Evolutionary conservation across 1,140 invertebrate species (phyloP), one percentile per base, ranked within the genome.

Genomic region (Brachionus rubens): DNA sequence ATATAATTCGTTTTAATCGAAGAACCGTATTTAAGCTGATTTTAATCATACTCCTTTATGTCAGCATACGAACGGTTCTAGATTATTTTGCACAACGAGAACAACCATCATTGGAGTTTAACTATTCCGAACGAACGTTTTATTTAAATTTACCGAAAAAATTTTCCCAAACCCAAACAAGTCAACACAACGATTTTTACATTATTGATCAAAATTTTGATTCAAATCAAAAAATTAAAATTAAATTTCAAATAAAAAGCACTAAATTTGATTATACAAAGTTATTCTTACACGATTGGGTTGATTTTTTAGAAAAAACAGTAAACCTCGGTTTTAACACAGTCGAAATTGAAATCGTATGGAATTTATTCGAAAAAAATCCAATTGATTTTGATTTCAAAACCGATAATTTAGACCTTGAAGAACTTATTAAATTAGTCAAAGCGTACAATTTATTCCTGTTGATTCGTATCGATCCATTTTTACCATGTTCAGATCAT

Each of bases 201-300:
- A 3, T 43, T 9, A 2, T 43, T 24, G 59, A 46, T 14, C 33
- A 46, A 46, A 46, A 65, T 12, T 14, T 1, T 5, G 59, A 19
- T 12, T 24, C 1, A 10, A 12, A 65, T 24, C 16, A 24, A 10
- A 65, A 65, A 65, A 26, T 36, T 1, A 36, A 33, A 33, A 59
- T 16, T 9, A 50, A 54, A 21, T 72, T 72, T 72, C 68, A 72
- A 54, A 72, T 72, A 12, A 72, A 50, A 50, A 72, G 68, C 16
- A 12, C 40, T 4, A 72, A 54, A 48, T 50, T 72, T 26, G 43
- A 33, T 26, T 72, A 72, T 72, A 50, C 68, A 0, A 48, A 41
- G 21, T 30, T 72, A 21, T 50, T 72, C 24, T 36, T 50, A 12
- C 16, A 48, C 30, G 46, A 72, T 14, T 72, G 68, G 68, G 30